These are phyloP conservation scores for Crossoptilon crossoptilon DNA, from an alignment of 2,797 vertebrate genomes.

Conservation along the genomic window DNA sequence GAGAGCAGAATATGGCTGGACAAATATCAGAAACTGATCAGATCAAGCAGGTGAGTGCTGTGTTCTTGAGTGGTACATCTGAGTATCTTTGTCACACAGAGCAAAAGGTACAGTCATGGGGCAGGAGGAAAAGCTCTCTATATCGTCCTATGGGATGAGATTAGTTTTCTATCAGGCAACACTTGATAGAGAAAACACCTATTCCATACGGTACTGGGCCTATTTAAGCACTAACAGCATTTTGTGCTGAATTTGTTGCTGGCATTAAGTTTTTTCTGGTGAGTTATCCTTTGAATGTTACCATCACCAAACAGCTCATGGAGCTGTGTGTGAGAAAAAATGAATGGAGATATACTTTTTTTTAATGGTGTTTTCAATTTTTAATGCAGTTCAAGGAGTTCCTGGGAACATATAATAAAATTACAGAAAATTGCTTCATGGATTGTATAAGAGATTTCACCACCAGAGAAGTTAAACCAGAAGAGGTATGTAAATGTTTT, in stretches of 20 bases:
- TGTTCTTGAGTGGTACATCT: not conserved
- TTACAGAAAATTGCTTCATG: conserved; percentile 98
- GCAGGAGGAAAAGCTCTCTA: not conserved
- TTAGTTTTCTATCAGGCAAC: not conserved
- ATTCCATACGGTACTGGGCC: not conserved
- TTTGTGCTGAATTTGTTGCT: not conserved
- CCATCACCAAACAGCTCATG: not conserved
- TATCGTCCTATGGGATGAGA: not conserved
- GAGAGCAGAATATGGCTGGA: conserved; percentile 84
- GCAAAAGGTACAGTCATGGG: not conserved
- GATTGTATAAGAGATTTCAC: conserved; percentile 98
- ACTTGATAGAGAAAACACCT: not conserved
- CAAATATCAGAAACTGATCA: conserved; percentile 94
- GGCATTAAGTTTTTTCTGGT: not conserved
- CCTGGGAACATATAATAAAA: conserved; percentile 97
- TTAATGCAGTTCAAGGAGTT: conserved; percentile 94
- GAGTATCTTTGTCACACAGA: not conserved
- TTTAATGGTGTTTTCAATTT: not conserved
- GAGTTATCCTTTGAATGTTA: not conserved
- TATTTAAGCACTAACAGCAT: not conserved
- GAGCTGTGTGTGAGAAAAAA: not conserved
- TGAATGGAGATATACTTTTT: fast-evolving
- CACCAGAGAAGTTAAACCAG: conserved; percentile 91
- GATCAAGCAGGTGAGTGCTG: conserved; percentile 92
- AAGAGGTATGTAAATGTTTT: conserved; percentile 85